Conservation (phyloP, 2,113 vertebrate species). For the Colossoma macropomum region DNA sequence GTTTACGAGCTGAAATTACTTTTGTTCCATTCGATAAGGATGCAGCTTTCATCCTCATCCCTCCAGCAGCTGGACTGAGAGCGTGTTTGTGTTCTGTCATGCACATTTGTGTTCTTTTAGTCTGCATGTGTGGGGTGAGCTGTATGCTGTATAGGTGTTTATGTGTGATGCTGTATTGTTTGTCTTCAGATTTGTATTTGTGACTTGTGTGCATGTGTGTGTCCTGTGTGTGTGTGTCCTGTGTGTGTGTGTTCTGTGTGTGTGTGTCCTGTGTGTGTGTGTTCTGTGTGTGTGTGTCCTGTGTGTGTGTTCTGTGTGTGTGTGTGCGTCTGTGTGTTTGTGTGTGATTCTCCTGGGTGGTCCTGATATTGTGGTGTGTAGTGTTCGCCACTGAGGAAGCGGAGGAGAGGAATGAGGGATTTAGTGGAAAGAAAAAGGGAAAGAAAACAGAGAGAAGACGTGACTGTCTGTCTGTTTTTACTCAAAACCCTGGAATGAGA, state of each 20-base stretch:
- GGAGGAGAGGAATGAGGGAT: slow-evolving; percentile 48
- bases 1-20: not conserved
- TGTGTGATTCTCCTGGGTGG: slow-evolving; percentile 69
- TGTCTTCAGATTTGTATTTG: slow-evolving; percentile 27
- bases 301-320: not conserved
- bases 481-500: slow-evolving; percentile 52
- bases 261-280: slow-evolving; percentile 53
- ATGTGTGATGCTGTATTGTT: not conserved
- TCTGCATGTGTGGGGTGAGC: not conserved
- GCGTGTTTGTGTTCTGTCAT: not conserved
- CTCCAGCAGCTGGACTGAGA: not conserved
- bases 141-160: not conserved
- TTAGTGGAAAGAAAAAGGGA: not conserved
- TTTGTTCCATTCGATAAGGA: not conserved
- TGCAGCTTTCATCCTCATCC: slow-evolving; percentile 9
- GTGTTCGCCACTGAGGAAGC: slow-evolving; percentile 68
- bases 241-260: slow-evolving; percentile 29
- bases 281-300: slow-evolving; percentile 30
- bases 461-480: slow-evolving; percentile 65
- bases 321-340: slow-evolving; percentile 14
- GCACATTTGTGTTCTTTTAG: not conserved
- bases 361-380: slow-evolving; percentile 64
- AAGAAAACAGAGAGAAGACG: slow-evolving; percentile 59
- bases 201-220: too few species aligned
- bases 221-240: not conserved